Base-by-base conservation (phyloP, 1,140 invertebrate species). In the Ephestia elutella region DNA sequence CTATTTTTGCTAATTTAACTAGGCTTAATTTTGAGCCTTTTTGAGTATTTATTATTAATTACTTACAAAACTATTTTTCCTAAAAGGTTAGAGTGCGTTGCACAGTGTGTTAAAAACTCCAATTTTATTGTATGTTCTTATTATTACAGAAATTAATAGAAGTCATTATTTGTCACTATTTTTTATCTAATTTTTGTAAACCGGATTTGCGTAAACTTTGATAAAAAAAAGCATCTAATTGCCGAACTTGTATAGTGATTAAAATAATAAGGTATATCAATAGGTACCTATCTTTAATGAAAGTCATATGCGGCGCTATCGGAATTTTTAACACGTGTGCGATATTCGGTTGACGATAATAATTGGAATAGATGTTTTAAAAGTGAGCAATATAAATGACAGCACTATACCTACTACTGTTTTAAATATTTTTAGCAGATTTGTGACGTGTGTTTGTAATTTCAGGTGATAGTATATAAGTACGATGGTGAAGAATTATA, bases 21-120 rank as follows among this genome's bases (percentile, higher is more conserved):
- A 38, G 32, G 32, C 32, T 50, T 50, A 50, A 18, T 8, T 53
- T 53, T 53, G 50, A 53, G 20, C 50, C 13, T n/a, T 53, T 53
- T 53, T 25, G 8, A 25, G 50, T 53, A 25, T 53, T 50, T 53
- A 21, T 53, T 50, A 2, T 50, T 20, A 25, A n/a, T 21, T 53
- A 53, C 20, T 50, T 50, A 50, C 19, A 50, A 20, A 50, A 53
- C 19, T 53, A 53, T 28, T 13, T 25, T 32, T 32, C 30, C 3
- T 44, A 53, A 20, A 25, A n/a, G 19, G 5, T 53, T 21, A n/a
- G 7, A n/a, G 50, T 53, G 50, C 50, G 5, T 38, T 38, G 11
- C 11, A 11, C 5, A n/a, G n/a, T n/a, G n/a, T n/a, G n/a, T n/a
- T n/a, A n/a, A 25, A 25, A 3, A 25, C 2, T 25, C 2, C 7